Percentiles rank a stretch among this genome's conserved stretches.
Conservation (phyloP, 2,113 vertebrate genomes). For the Xiphorhynchus elegans region DNA sequence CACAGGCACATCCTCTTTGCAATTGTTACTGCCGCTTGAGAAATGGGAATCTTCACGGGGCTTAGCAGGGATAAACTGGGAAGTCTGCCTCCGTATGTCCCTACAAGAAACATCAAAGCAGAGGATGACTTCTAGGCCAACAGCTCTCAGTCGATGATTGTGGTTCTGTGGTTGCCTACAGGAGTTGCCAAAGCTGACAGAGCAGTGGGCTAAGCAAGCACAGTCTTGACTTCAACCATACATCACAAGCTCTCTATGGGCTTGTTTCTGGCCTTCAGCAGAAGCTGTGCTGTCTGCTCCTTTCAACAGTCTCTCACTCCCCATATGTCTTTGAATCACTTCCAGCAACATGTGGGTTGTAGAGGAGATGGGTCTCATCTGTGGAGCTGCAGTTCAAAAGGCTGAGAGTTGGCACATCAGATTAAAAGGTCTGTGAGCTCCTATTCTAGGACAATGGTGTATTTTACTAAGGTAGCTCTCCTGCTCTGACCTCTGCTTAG, state of each 20-base stretch:
- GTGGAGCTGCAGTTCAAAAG: background rate
- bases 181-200: background rate
- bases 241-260: background rate
- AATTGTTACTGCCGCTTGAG: background rate
- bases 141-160: background rate
- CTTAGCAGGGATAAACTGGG: background rate
- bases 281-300: background rate
- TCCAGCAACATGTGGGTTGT: constrained; percentile 36
- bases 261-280: background rate
- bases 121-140: background rate
- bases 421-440: background rate
- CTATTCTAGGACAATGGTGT: background rate
- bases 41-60: background rate
- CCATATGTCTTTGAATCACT: constrained; percentile 33
- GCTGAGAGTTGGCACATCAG: background rate
- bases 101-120: background rate
- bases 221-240: background rate
- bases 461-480: background rate
- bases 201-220: background rate
- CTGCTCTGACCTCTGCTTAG: background rate
- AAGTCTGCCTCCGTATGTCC: background rate
- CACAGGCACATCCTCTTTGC: background rate
- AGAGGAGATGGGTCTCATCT: background rate
- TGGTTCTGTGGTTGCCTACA: background rate
- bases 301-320: background rate